A percentile compares a stretch with the other conserved stretches of the same genome.
These are phyloP conservation scores for Hystrix cristata DNA, from an alignment of 2,113 vertebrate genomes.

Conservation along the genomic window DNA sequence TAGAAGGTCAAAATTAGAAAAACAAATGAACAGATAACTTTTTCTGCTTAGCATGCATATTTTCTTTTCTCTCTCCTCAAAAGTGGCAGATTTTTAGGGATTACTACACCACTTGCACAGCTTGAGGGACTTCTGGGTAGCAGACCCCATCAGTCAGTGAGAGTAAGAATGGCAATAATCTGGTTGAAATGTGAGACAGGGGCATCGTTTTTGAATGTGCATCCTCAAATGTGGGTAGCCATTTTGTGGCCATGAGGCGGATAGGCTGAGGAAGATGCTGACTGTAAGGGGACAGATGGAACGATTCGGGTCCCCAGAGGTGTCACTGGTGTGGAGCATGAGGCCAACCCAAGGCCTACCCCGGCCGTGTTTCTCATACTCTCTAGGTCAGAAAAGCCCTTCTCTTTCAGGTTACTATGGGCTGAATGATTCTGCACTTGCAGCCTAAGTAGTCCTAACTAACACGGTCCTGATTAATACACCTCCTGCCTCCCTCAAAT, in stretches of 20 bases:
- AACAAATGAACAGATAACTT: not conserved
- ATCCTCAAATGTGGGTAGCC: not conserved
- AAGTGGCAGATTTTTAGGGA: not conserved
- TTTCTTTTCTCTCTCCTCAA: not conserved
- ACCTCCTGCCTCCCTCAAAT: not conserved
- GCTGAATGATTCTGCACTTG: not conserved
- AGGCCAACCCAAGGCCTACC: not conserved
- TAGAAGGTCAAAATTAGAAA: not conserved
- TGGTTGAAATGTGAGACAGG: not conserved
- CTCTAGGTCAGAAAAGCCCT: not conserved
- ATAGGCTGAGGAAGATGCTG: not conserved
- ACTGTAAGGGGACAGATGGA: not conserved
- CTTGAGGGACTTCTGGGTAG: not conserved
- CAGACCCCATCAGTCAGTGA: not conserved
- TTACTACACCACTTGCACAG: not conserved
- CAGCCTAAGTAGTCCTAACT: not conserved
- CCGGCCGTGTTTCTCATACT: not conserved
- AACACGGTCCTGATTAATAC: not conserved
- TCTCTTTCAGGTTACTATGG: not conserved
- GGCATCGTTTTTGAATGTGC: not conserved
- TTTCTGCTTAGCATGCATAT: not conserved
- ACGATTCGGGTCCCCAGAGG: not conserved
- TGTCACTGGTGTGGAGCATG: no score
- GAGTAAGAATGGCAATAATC: not conserved
- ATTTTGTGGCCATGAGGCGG: not conserved